phyloP scores from a whole-genome alignment of 1,140 invertebrate species.

The Tetramorium simillimum region DNA sequence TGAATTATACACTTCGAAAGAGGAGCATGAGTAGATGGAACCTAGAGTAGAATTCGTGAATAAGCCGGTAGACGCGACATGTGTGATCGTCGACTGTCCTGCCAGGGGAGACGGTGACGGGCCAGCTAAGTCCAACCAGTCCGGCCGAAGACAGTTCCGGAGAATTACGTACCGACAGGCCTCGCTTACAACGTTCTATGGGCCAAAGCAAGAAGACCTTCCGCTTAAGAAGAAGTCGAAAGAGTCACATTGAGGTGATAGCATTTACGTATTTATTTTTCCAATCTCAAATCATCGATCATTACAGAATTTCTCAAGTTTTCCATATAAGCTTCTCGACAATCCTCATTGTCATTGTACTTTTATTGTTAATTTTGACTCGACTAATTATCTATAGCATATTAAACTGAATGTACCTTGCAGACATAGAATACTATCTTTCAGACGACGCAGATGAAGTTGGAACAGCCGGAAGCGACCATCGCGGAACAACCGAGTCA shows the following conservation, averaged over 20 bases:
- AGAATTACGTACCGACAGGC: slow-evolving; percentile 88
- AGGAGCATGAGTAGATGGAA: slow-evolving; percentile 78
- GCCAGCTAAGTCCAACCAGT: slow-evolving; percentile 90
- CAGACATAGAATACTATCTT: not conserved
- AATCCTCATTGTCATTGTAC: not conserved
- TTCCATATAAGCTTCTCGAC: not conserved
- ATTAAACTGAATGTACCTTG: not conserved
- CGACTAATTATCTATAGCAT: not conserved
- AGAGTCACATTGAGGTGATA: slow-evolving; percentile 84
- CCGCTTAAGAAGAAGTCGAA: slow-evolving; percentile 92
- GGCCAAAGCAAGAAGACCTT: slow-evolving; percentile 98
- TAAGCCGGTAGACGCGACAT: slow-evolving; percentile 28
- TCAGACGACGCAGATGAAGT: slow-evolving; percentile 47
- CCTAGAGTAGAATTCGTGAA: slow-evolving; percentile 43
- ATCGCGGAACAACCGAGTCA: slow-evolving; percentile 40
- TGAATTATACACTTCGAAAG: slow-evolving; percentile 54
- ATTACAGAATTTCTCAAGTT: not conserved
- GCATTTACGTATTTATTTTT: slow-evolving; percentile 3
- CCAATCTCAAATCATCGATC: not conserved
- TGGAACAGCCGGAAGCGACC: slow-evolving; percentile 25
- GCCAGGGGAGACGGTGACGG: slow-evolving; percentile 90
- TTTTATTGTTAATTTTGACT: not conserved
- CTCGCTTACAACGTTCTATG: slow-evolving; percentile 95
- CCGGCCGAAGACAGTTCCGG: slow-evolving; percentile 89
- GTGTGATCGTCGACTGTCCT: slow-evolving; percentile 45